A percentile compares a stretch with the other conserved stretches of the same genome.
Conservation (phyloP, 2,888 invertebrate genomes). For the Rotaria macrura region DNA sequence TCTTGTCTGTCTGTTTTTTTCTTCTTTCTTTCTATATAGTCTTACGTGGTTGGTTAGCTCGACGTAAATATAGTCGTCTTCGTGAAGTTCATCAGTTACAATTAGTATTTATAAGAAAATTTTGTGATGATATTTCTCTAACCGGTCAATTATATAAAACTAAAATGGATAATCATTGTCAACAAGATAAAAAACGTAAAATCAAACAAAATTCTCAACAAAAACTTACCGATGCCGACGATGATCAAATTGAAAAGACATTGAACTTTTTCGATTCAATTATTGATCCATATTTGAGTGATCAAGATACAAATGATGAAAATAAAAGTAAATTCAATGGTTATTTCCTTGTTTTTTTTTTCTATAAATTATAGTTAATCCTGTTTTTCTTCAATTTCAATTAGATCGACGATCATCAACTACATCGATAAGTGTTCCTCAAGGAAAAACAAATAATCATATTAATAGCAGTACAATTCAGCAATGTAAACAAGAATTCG, state of each 20-base stretch:
- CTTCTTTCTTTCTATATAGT: neutral
- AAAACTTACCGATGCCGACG: neutral
- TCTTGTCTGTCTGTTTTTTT: neutral
- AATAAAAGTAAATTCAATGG: neutral
- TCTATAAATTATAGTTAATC: no score
- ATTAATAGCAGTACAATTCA: neutral
- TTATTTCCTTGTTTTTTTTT: no score
- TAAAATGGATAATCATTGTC: neutral
- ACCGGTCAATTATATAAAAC: neutral
- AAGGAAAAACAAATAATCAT: neutral
- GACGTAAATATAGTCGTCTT: neutral
- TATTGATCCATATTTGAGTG: neutral
- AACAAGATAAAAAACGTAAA: neutral
- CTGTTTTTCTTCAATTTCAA: neutral
- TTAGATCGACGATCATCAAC: neutral
- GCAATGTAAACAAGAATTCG: neutral
- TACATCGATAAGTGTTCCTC: neutral
- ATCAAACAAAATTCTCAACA: neutral
- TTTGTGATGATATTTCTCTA: neutral
- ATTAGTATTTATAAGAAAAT: neutral
- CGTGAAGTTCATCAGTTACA: constrained; percentile 3
- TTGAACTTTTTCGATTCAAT: neutral
- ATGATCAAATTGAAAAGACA: neutral
- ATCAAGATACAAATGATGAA: neutral
- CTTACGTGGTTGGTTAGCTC: constrained; percentile 7